Evolutionary conservation across 2,113 vertebrate genomes (phyloP), one percentile per base, ranked within the genome.

Genomic region (Lophotis ruficrista): DNA sequence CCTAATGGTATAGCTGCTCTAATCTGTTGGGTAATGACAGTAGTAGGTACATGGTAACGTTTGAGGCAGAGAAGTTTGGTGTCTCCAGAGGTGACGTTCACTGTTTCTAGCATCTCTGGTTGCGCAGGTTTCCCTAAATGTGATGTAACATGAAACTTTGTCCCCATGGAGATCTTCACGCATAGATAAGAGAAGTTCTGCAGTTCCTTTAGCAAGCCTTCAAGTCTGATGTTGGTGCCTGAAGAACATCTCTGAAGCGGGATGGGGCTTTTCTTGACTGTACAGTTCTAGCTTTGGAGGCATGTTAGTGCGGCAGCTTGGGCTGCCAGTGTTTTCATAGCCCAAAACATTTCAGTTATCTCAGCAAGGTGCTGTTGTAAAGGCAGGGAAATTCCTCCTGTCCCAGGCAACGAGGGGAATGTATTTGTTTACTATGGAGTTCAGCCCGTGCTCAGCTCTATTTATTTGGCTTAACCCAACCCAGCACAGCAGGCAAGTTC

Each of bases 21-120:
- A 11, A 4, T 65, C 50, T 48, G 6, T 33, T 61, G 37, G 30
- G 45, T 31, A 83, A 43, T 0, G 0, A 6, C 0, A 0, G 8
- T 27, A 62, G 53, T 10, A 9, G 2, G 48, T 37, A 53, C 53
- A 3, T 71, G 57, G 22, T 28, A 14, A 12, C 5, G 0, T 62
- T 60, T 5, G 7, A 33, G 30, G 38, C 76, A 77, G 37, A 64
- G 64, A 35, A 83, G 61, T 38, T 57, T 85, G 57, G 24, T 82
- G 64, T 70, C 83, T 93, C 48, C 53, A 91, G 64, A 84, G 68
- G 33, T 87, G 83, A 38, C 5, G 1, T 69, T 85, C 22, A 3
- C 35, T 23, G 54, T 70, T 83, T 21, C 87, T 57, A 50, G 69
- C 60, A 69, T 75, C 84, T 87, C 77, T 87, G 78, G 61, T 93